Conservation (phyloP, 1,140 invertebrate genomes). For the Sinonovacula constricta region DNA sequence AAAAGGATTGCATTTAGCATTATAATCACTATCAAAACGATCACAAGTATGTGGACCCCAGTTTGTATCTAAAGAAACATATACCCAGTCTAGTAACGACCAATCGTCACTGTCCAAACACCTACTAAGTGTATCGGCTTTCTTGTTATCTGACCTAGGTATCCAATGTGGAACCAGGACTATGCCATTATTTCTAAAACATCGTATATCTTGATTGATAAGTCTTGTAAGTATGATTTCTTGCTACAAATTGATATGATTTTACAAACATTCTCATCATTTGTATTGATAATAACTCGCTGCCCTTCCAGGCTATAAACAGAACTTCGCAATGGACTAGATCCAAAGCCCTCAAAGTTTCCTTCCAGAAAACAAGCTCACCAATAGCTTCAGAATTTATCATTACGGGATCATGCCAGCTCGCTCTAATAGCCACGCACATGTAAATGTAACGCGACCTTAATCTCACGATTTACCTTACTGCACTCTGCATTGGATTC, state of each 20-base stretch:
- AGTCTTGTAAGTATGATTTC: no score
- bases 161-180: no score
- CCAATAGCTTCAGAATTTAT: not conserved
- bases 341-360: constrained; percentile 3
- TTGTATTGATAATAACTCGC: no score
- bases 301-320: no score
- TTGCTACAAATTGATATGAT: not conserved
- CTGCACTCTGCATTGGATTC: constrained; percentile 10
- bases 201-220: not conserved
- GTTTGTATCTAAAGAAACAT: no score
- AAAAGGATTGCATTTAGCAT: constrained; percentile 31
- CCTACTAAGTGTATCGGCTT: not conserved
- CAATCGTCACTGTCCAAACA: no score
- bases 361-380: constrained; percentile 14
- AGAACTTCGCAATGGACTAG: no score
- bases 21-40: constrained; percentile 8
- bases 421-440: constrained; percentile 5
- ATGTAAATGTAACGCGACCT: no score
- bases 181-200: not conserved
- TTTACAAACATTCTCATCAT: constrained; percentile 2
- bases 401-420: constrained; percentile 9
- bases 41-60: no score
- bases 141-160: not conserved
- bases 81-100: no score
- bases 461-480: not conserved